A percentile compares a stretch with the other conserved stretches of the same genome.
phyloP scores from a whole-genome alignment of 2,797 vertebrate genomes.

The Gymnocypris eckloni region DNA sequence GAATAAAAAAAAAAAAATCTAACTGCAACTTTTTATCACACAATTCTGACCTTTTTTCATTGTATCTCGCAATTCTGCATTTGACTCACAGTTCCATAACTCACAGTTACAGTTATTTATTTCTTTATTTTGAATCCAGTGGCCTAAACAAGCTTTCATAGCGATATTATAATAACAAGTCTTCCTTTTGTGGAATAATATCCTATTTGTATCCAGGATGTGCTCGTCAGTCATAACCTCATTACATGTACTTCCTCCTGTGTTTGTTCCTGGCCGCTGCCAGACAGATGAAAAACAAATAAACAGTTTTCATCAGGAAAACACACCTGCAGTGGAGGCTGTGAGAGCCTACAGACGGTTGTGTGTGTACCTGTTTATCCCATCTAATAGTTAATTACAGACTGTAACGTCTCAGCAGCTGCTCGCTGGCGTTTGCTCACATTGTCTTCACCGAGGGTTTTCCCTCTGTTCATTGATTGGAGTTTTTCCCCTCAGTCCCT shows the following conservation, averaged over 20 bases:
- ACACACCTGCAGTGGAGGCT: slow-evolving; percentile 15
- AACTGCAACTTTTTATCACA: too few relatives aligned
- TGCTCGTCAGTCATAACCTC: slow-evolving; percentile 9
- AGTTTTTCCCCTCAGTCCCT: slow-evolving; percentile 18
- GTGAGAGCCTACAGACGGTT: neutral
- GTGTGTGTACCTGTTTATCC: slow-evolving; percentile 39
- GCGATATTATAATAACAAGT: neutral
- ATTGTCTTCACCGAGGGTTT: slow-evolving; percentile 14
- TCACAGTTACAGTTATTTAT: neutral
- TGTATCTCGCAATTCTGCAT: neutral
- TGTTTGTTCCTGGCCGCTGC: slow-evolving; percentile 9
- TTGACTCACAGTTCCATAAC: neutral
- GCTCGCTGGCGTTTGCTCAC: slow-evolving; percentile 16
- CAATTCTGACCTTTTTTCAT: neutral
- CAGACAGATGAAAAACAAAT: slow-evolving; percentile 27
- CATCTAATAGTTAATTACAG: slow-evolving; percentile 50
- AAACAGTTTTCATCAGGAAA: slow-evolving; percentile 26
- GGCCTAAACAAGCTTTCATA: neutral
- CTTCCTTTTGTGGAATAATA: neutral
- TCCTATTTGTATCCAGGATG: slow-evolving; percentile 18
- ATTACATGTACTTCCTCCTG: slow-evolving; percentile 6
- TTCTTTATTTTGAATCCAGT: neutral
- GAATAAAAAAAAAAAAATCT: too few relatives aligned
- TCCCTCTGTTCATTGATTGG: slow-evolving; percentile 7
- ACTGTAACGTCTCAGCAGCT: slow-evolving; percentile 27